Conservation (phyloP, 2,797 vertebrate species). For the Margarornis squamiger region DNA sequence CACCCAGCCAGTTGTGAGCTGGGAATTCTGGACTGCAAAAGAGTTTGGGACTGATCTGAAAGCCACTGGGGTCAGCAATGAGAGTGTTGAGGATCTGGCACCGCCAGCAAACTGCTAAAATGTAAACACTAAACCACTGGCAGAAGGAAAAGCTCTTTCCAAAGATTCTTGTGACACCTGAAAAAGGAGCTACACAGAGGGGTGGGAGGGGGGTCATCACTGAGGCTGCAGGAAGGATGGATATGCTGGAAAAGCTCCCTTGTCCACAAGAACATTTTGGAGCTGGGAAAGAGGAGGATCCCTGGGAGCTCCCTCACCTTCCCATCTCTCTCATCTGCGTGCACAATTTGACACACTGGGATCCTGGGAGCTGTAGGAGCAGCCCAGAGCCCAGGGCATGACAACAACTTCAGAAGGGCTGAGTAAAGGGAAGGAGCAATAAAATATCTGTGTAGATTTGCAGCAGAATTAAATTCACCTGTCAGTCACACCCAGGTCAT, state of each 20-base stretch:
- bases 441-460: not conserved
- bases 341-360: not conserved
- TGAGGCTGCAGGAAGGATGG: not conserved
- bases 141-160: not conserved
- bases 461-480: not conserved
- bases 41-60: not conserved
- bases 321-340: not conserved
- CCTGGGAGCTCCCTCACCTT: not conserved
- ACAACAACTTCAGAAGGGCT: not conserved
- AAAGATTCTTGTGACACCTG: fast-evolving
- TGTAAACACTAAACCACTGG: not conserved
- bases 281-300: not conserved
- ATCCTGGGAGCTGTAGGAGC: not conserved
- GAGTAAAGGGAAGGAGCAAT: not conserved
- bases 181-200: fast-evolving
- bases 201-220: not conserved
- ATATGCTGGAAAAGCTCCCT: not conserved
- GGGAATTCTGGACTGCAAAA: not conserved
- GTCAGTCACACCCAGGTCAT: not conserved
- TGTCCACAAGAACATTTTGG: too few species aligned
- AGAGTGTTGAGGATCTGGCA: not conserved
- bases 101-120: not conserved
- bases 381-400: not conserved
- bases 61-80: not conserved
- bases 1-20: not conserved